Conservation (phyloP, 2,888 invertebrate species). For the Chrysopilus asiliformis region DNA sequence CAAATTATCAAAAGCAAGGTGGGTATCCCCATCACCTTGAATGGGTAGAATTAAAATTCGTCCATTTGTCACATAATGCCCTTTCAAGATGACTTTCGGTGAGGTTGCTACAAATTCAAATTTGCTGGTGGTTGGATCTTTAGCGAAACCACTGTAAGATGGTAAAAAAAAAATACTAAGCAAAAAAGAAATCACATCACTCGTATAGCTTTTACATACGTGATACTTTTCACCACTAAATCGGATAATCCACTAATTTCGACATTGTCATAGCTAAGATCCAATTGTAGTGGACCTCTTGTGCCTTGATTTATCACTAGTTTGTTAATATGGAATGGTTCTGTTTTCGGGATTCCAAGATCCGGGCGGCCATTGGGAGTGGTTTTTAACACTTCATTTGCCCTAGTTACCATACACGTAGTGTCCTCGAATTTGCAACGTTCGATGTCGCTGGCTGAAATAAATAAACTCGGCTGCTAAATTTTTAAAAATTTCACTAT, state of each 20-base stretch:
- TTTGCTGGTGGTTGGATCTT: conserved; percentile 10
- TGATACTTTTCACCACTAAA: conserved; percentile 26
- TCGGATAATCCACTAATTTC: conserved; percentile 28
- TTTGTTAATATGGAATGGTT: conserved; percentile 26
- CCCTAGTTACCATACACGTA: conserved; percentile 11
- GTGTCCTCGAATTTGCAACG: conserved; percentile 15
- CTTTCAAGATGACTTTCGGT: conserved; percentile 22
- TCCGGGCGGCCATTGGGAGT: conserved; percentile 20
- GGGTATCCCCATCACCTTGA: conserved; percentile 21
- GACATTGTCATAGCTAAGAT: conserved; percentile 28
- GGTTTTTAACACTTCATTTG: conserved; percentile 6
- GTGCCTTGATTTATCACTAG: conserved; percentile 13
- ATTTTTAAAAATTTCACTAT: no score
- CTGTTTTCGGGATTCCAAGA: conserved; percentile 23
- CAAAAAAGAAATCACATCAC: no score
- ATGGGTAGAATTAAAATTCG: conserved; percentile 26
- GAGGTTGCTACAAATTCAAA: conserved; percentile 18
- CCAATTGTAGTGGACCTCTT: conserved; percentile 25
- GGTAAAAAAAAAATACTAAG: not conserved
- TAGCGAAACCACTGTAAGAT: conserved; percentile 21
- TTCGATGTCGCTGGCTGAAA: conserved; percentile 23
- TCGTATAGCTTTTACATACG: no score
- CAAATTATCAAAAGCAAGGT: conserved; percentile 21
- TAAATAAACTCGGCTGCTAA: no score
- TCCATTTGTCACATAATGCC: conserved; percentile 26